Conservation (phyloP, 2,113 vertebrate genomes). For the Melierax canorus region DNA sequence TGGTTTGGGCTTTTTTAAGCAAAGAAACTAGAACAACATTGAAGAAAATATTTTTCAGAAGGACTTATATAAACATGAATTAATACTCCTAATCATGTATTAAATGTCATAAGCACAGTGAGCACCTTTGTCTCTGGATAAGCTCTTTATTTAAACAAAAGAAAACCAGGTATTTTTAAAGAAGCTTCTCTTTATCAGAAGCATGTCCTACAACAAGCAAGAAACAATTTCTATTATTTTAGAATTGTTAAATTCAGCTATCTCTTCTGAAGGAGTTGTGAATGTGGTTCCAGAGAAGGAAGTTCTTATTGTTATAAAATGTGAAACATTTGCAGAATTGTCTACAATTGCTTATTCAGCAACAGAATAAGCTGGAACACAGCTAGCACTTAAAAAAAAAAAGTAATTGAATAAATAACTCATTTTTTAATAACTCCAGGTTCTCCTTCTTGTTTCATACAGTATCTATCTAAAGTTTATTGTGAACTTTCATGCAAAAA, state of each 20-base stretch:
- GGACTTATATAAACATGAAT: neutral
- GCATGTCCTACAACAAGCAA: neutral
- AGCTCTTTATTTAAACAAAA: neutral
- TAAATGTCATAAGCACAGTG: neutral
- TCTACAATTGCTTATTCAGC: neutral
- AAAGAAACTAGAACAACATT: neutral
- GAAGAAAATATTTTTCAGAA: neutral
- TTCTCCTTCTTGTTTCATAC: neutral
- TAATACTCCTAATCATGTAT: neutral
- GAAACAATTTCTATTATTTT: neutral
- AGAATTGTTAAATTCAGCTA: neutral
- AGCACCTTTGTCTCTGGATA: neutral
- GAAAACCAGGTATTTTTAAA: neutral
- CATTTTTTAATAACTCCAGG: neutral
- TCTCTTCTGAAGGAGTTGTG: neutral
- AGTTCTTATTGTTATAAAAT: neutral
- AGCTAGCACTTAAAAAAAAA: neutral
- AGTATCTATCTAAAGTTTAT: neutral
- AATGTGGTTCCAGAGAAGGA: neutral
- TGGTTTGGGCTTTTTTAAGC: neutral
- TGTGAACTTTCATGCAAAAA: neutral
- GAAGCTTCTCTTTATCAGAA: neutral
- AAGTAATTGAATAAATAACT: neutral
- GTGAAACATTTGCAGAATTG: neutral
- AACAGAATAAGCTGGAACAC: neutral